Evolutionary conservation across 2,888 invertebrate genomes (phyloP), one percentile per base, ranked within the genome.

Genomic region (Dryobotodes eremita): DNA sequence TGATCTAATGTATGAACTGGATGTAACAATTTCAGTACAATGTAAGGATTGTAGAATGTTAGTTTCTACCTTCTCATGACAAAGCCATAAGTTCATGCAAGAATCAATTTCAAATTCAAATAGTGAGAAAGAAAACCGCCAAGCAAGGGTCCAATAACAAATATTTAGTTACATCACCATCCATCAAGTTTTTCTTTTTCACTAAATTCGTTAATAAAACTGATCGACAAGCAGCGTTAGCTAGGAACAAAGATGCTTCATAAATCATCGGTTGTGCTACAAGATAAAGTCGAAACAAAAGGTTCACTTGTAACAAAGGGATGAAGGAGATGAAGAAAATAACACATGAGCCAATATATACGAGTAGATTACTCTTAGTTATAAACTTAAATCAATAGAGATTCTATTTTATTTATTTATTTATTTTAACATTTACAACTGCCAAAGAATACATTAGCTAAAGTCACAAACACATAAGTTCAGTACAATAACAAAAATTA

Each of bases 241-340:
- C 75, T 75, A 53, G 79, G 77, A 83, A 85, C 85, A 85, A 87
- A 77, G 79, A 77, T 77, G 71, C 71, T 70, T 66, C 87, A 87
- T 87, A 87, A 87, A 87, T 87, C 85, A 87, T 73, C n/a, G 69
- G 50, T 26, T 57, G 79, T 73, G 59, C 42, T 64, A 75, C 26
- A 1, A 26, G 17, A n/a, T 26, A 53, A 31, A 26, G 0, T 55
- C 8, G 20, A 1, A 46, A 36, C 73, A 82, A 72, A 84, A 82
- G 62, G 59, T n/a, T 61, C 10, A 61, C 26, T 69, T 62, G 0
- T 0, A 13, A 78, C 13, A n/a, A 59, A 4, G 0, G 0, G 20
- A 46, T 11, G 31, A 36, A n/a, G 1, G 0, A 0, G 20, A 46
- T 11, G 31, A 36, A n/a, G 1, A 50, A 48, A n/a, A 0, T 23